Percentiles rank a stretch among this genome's conserved stretches.
These are phyloP conservation scores for Nycticryphes semicollaris DNA, from an alignment of 2,113 vertebrate species.

Conservation along the genomic window DNA sequence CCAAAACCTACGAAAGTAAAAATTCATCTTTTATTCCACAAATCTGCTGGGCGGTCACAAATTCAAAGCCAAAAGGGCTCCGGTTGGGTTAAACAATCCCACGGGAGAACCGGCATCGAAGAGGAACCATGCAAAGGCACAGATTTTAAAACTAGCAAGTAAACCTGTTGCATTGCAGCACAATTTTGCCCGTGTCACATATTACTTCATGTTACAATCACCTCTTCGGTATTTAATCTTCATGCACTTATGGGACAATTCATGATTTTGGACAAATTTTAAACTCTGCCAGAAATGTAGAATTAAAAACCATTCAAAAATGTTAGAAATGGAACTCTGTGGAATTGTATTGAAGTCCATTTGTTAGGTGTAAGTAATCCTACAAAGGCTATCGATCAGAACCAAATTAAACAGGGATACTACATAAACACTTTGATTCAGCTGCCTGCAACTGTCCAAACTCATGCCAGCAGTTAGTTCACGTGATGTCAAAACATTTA, in stretches of 20 bases:
- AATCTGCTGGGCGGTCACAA: not conserved
- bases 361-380: not conserved
- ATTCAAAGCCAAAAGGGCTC: not conserved
- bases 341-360: not conserved
- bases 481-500: not conserved
- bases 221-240: not conserved
- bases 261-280: not conserved
- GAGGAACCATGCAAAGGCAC: not conserved
- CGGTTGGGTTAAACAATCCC: not conserved
- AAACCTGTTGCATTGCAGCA: accelerated
- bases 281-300: not conserved
- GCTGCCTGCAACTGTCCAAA: not conserved
- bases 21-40: not conserved
- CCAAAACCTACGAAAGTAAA: slow-evolving; percentile 83
- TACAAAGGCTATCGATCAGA: not conserved
- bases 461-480: not conserved
- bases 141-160: not conserved
- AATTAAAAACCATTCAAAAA: not conserved
- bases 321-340: not conserved
- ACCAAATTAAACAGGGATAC: not conserved
- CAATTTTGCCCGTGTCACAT: not conserved
- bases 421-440: not conserved
- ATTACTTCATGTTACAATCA: not conserved
- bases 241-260: not conserved
- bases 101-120: not conserved